Evolutionary conservation across 2,888 invertebrate genomes (phyloP).

Genomic region (Drosophila mercatorum): DNA sequence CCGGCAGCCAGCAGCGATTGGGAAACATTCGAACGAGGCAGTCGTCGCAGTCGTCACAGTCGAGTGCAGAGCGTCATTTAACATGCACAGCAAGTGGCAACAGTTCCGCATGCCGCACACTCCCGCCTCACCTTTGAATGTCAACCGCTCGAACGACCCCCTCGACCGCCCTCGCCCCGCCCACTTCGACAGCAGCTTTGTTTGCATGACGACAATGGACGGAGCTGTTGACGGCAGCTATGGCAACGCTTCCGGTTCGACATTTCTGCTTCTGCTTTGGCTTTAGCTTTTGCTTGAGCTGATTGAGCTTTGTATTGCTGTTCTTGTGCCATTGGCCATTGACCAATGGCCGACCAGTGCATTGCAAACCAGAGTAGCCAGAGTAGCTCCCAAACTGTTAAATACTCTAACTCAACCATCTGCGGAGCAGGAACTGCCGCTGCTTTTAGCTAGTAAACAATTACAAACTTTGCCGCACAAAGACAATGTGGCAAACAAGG

Average conservation of each 20-base stretch:
- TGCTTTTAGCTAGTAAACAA: slow-evolving; percentile 21
- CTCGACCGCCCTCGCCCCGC: neutral
- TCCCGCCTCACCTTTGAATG: slow-evolving; percentile 1
- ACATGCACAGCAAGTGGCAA: slow-evolving; percentile 60
- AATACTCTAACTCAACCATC: neutral
- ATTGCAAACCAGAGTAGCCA: neutral
- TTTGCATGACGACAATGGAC: slow-evolving; percentile 44
- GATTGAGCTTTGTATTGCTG: neutral
- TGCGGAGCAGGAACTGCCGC: slow-evolving; percentile 3
- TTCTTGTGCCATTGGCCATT: slow-evolving; percentile 10
- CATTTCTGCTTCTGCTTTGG: neutral
- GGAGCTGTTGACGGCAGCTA: slow-evolving; percentile 1
- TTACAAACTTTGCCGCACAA: slow-evolving; percentile 20
- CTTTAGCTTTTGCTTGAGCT: neutral
- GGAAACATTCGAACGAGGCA: slow-evolving; percentile 11
- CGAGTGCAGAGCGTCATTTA: slow-evolving; percentile 48
- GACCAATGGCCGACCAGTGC: slow-evolving; percentile 2
- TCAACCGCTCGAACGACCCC: slow-evolving; percentile 6
- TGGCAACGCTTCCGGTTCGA: slow-evolving; percentile 22
- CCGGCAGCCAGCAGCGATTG: neutral
- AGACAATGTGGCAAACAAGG: slow-evolving; percentile 14
- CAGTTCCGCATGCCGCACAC: slow-evolving; percentile 32
- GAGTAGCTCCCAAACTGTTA: neutral
- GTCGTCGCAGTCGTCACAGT: slow-evolving; percentile 27
- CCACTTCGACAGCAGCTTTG: slow-evolving; percentile 30